phyloP scores from a whole-genome alignment of 2,113 vertebrate species.

The Perca schrenkii region DNA sequence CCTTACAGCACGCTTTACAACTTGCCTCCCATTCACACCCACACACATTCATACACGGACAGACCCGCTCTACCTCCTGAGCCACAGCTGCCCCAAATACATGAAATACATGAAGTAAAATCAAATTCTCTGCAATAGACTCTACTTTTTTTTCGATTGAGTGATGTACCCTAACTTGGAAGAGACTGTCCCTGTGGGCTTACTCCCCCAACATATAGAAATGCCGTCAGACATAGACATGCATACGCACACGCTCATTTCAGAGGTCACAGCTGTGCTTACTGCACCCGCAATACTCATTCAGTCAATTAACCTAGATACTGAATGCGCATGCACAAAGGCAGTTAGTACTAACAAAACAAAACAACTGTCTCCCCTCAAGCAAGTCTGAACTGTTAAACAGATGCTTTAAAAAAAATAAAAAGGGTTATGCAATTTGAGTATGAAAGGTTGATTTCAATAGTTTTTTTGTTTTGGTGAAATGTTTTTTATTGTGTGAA shows the following conservation, averaged over 20 bases:
- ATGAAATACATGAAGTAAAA: not conserved
- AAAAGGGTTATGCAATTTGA: constrained; percentile 1
- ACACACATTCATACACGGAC: no score
- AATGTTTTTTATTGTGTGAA: not conserved
- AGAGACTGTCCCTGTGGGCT: not conserved
- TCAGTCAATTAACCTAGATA: constrained; percentile 70
- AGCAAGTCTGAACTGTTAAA: constrained; percentile 34
- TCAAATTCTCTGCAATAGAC: not conserved
- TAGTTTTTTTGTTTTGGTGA: not conserved
- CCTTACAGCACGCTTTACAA: no score
- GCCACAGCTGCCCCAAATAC: no score
- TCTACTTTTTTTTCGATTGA: not conserved
- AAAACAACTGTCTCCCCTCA: constrained; percentile 51
- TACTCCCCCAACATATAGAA: constrained; percentile 36
- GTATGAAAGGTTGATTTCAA: constrained; percentile 18
- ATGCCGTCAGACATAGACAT: constrained; percentile 14
- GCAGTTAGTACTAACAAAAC: constrained; percentile 43
- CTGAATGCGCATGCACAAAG: constrained; percentile 50
- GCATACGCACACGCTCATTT: not conserved
- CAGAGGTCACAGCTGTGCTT: constrained; percentile 70
- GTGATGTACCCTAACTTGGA: not conserved
- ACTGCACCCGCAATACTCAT: constrained; percentile 48
- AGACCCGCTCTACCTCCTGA: no score
- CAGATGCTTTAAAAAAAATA: constrained; percentile 54
- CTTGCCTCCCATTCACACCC: no score